These are phyloP conservation scores for Metalampra italica DNA, from an alignment of 2,888 invertebrate species.

Conservation along the genomic window DNA sequence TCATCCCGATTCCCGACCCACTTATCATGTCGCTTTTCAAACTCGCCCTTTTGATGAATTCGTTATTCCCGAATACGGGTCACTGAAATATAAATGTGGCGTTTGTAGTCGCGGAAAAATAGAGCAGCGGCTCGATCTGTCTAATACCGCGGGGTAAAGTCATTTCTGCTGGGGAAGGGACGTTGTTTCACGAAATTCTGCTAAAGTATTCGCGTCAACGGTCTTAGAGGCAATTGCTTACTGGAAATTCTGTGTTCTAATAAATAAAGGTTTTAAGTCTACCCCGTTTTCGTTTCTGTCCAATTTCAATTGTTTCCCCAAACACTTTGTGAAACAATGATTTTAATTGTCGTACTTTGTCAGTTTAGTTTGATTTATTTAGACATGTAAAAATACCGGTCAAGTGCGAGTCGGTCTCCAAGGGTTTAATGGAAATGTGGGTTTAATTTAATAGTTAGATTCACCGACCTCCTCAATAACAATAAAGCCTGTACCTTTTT, in stretches of 20 bases:
- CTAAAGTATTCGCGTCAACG: not conserved
- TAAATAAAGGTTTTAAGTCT: not conserved
- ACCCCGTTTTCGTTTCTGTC: no score
- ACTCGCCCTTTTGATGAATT: not conserved
- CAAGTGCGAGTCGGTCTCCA: no score
- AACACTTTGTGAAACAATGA: no score
- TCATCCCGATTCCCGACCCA: not conserved
- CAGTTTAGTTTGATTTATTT: no score
- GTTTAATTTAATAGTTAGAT: no score
- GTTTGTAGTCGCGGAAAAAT: not conserved
- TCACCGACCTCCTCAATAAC: no score
- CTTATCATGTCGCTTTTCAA: constrained; percentile 1
- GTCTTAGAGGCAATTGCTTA: not conserved
- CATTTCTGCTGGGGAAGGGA: not conserved
- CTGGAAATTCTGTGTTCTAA: not conserved
- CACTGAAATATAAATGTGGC: not conserved
- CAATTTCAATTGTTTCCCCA: no score
- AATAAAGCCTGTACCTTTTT: no score
- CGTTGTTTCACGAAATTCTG: no score
- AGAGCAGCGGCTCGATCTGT: not conserved
- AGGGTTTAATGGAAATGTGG: no score
- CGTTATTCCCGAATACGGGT: not conserved
- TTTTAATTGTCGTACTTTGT: no score
- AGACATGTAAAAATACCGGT: no score
- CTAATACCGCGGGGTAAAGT: not conserved